Evolutionary conservation across 2,113 vertebrate species (phyloP), one percentile per base, ranked within the genome.

Genomic region (Pseudonaja textilis): DNA sequence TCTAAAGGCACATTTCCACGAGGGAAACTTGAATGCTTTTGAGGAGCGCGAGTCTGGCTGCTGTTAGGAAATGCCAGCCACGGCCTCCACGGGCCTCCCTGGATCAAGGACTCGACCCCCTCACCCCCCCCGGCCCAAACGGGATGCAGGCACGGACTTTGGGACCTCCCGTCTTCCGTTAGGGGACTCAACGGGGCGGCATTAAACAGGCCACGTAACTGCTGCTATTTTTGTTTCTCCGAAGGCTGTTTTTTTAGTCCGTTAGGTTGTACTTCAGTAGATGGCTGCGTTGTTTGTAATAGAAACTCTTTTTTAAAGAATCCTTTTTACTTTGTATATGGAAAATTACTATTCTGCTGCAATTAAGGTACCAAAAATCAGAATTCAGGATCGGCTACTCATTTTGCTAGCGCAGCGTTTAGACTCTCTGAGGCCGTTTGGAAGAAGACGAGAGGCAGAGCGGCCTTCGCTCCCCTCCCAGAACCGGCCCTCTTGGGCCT

Each of bases 1-100:
- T 96, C 93, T 96, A 97, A 97, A 97, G 96, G 97, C 97, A 97
- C 96, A 96, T 97, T 97, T 97, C 95, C 96, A 95, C 96, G 96
- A 92, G 85, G 95, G 93, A 94, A 94, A 92, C 94, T 96, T 97
- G 94, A 96, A 57, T 96, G 92, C 92, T 93, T 91, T 50, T 94
- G 93, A 86, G 69, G 93, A 95, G 95, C 91, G 88, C 94, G 89
- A 81, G 55, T 92, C 61, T 93, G 50, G 86, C 91, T 87, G 95
- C 94, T 87, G 90, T 88, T 55, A 69, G 23, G 93, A 93, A 92
- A 93, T 94, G 74, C 20, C 20, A 64, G 85, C 96, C 93, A 92
- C 95, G 92, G 61, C 56, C 88, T 92, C 54, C 93, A 93, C 93
- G 89, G 26, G 86, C 91, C 90, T 91, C 90, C 93, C 94, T 26